Conservation (phyloP, 2,113 vertebrate species). For the Nesoenas mayeri region DNA sequence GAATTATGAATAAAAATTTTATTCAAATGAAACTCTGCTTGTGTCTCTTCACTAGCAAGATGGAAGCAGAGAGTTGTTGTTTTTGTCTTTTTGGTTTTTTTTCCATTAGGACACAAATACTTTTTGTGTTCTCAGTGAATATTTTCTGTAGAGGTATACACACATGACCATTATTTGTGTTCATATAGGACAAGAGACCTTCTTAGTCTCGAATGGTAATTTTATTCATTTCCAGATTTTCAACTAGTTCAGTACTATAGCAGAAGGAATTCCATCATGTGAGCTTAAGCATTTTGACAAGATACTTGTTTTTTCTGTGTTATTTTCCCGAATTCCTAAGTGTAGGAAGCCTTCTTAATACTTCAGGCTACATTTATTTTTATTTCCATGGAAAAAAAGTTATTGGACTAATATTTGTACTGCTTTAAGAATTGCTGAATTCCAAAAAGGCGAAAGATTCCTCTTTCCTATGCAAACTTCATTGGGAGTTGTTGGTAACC, state of each 20-base stretch:
- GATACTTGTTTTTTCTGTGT: background rate
- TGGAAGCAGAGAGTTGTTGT: background rate
- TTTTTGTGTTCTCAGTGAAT: background rate
- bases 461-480: background rate
- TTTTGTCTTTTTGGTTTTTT: background rate
- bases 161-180: background rate
- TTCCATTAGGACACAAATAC: background rate
- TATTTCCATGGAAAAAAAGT: background rate
- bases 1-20: constrained; percentile 47
- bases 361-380: background rate
- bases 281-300: background rate
- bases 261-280: background rate
- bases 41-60: background rate
- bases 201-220: background rate
- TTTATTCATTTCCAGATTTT: background rate
- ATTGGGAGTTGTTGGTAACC: background rate
- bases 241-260: background rate
- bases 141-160: background rate
- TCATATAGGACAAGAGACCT: background rate
- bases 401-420: background rate
- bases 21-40: constrained; percentile 15
- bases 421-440: background rate
- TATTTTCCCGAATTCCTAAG: background rate
- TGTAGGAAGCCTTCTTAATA: background rate
- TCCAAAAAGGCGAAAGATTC: background rate